Conservation (phyloP, 1,140 invertebrate species). For the Papilio dardanus region DNA sequence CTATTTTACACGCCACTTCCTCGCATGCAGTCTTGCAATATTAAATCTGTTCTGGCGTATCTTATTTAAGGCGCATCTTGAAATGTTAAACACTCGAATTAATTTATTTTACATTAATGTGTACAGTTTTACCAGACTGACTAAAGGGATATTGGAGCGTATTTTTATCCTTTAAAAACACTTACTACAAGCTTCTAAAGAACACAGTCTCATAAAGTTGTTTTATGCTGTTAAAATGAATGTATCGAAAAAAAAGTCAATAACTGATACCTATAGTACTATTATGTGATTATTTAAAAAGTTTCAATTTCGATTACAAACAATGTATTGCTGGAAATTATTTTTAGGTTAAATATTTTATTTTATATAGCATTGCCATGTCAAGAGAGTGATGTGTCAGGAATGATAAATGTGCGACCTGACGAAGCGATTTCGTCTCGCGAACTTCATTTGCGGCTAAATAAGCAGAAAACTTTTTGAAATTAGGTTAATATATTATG, state of each 20-base stretch:
- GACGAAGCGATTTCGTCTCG: constrained; percentile 17
- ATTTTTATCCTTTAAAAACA: no score
- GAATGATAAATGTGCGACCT: constrained; percentile 23
- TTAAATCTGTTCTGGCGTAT: not conserved
- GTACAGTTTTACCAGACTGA: not conserved
- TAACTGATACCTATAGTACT: no score
- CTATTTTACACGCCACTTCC: constrained; percentile 1
- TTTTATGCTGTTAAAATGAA: no score
- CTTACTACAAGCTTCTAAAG: no score
- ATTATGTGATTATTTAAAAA: no score
- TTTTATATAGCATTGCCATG: not conserved
- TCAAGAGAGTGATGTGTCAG: constrained; percentile 6
- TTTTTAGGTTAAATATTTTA: no score
- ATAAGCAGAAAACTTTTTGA: constrained; percentile 17
- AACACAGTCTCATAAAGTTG: no score
- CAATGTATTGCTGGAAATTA: no score
- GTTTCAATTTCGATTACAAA: no score
- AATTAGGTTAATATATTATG: not conserved
- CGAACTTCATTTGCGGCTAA: not conserved
- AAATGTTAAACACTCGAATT: constrained; percentile 1
- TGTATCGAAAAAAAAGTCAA: no score
- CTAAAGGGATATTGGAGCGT: no score
- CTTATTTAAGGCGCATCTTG: constrained; percentile 1
- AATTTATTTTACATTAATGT: not conserved
- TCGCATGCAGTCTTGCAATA: constrained; percentile 12